These are phyloP conservation scores for Cyaniris semiargus DNA, from an alignment of 2,888 invertebrate species.

Conservation along the genomic window DNA sequence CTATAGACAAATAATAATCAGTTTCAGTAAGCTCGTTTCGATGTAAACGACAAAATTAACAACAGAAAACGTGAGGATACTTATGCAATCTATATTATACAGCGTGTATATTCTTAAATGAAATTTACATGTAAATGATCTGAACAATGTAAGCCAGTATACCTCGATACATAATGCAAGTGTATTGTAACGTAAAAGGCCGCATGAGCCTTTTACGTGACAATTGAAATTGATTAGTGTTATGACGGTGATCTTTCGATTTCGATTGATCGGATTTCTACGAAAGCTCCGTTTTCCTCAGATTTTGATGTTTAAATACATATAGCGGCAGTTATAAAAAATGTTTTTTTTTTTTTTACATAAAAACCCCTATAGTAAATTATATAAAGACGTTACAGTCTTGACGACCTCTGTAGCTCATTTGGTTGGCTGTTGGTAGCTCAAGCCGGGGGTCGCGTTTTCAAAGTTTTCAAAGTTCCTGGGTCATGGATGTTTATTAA, in stretches of 20 bases:
- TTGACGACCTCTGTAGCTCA: too few species aligned
- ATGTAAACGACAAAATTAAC: not conserved
- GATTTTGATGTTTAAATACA: too few species aligned
- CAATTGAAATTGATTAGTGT: conserved; percentile 59
- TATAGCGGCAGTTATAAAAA: too few species aligned
- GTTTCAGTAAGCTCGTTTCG: not conserved
- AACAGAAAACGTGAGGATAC: not conserved
- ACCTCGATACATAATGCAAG: conserved; percentile 26
- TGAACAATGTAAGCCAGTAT: conserved; percentile 11
- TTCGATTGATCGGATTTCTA: conserved; percentile 42
- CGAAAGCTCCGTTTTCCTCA: not conserved
- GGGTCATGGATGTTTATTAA: too few species aligned
- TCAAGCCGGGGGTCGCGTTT: too few species aligned
- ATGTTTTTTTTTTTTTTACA: too few species aligned
- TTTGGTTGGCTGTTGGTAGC: too few species aligned
- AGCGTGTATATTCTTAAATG: conserved; percentile 17
- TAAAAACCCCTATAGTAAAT: too few species aligned
- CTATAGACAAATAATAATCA: too few species aligned
- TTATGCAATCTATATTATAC: not conserved
- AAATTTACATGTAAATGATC: conserved; percentile 29
- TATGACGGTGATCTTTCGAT: conserved; percentile 57
- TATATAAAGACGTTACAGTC: too few species aligned
- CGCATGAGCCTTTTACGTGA: conserved; percentile 57
- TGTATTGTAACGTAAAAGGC: conserved; percentile 25
- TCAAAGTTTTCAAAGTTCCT: too few species aligned